These are phyloP conservation scores for Cliona cf. orientalis DNA, from an alignment of 37 sponge, comb jelly and placozoan genomes.

Conservation along the genomic window DNA sequence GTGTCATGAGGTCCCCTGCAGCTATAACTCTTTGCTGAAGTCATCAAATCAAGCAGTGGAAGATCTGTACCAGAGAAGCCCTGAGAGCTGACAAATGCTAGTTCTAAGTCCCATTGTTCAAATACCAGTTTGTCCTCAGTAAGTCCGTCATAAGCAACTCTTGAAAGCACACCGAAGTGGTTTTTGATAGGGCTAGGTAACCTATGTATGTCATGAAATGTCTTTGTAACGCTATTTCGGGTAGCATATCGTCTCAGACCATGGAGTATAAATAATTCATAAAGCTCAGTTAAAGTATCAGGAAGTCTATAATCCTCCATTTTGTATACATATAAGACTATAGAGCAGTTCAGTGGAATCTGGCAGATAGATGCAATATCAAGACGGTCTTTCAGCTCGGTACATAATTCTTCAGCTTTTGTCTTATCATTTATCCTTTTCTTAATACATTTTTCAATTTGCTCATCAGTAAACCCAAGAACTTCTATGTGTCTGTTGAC, in stretches of 20 bases:
- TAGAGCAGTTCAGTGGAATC: constrained; percentile 2
- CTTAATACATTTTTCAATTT: background rate
- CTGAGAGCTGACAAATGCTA: background rate
- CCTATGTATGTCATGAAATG: too few species aligned
- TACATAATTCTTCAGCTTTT: background rate
- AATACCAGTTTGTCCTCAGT: constrained; percentile 11
- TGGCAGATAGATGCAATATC: constrained; percentile 8
- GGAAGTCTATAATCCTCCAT: background rate
- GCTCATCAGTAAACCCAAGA: constrained; percentile 19
- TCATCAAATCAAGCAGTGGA: background rate
- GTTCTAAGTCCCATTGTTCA: background rate
- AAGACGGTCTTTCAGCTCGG: background rate
- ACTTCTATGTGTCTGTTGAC: background rate
- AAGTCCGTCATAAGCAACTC: constrained; percentile 1
- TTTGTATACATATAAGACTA: background rate
- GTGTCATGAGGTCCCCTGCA: background rate
- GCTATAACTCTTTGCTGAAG: background rate
- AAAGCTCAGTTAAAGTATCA: constrained; percentile 2
- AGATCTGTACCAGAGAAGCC: background rate
- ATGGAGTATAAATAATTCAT: background rate
- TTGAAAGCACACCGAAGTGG: background rate
- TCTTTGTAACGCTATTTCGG: too few species aligned
- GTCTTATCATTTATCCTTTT: background rate
- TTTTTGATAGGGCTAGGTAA: background rate
- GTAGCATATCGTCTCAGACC: background rate